phyloP scores from a whole-genome alignment of 2,797 vertebrate species.

The Hydrophis major region DNA sequence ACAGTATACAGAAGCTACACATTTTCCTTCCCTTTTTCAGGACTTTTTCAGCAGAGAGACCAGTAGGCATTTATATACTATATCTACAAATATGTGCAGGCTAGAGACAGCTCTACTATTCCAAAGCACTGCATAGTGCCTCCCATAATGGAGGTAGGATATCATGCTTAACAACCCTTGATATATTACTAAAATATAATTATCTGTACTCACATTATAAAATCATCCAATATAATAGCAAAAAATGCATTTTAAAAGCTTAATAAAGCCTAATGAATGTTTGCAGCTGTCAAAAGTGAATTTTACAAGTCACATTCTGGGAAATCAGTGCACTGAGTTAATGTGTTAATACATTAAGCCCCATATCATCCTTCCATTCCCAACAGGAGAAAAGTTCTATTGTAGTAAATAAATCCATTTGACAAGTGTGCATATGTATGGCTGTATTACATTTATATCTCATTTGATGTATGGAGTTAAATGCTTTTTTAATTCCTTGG shows the following conservation, averaged over 20 bases:
- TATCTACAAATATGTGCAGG: background rate
- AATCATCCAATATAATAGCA: background rate
- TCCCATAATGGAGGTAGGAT: background rate
- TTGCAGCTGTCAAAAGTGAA: background rate
- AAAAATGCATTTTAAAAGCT: background rate
- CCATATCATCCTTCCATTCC: background rate
- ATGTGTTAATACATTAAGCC: background rate
- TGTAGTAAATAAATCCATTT: background rate
- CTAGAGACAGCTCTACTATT: background rate
- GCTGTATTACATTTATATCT: background rate
- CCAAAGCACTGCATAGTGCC: background rate
- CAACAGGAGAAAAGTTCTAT: background rate
- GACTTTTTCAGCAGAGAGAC: background rate
- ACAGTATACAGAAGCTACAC: background rate
- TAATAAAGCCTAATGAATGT: background rate
- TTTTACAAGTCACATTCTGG: background rate
- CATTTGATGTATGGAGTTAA: background rate
- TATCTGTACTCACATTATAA: background rate
- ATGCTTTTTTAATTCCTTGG: background rate
- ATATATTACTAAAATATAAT: background rate
- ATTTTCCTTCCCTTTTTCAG: background rate
- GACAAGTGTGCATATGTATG: background rate
- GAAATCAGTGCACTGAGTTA: background rate
- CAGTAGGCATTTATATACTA: background rate
- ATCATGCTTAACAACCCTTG: background rate